Conservation (phyloP, 1,140 invertebrate species). For the Papilio dardanus region DNA sequence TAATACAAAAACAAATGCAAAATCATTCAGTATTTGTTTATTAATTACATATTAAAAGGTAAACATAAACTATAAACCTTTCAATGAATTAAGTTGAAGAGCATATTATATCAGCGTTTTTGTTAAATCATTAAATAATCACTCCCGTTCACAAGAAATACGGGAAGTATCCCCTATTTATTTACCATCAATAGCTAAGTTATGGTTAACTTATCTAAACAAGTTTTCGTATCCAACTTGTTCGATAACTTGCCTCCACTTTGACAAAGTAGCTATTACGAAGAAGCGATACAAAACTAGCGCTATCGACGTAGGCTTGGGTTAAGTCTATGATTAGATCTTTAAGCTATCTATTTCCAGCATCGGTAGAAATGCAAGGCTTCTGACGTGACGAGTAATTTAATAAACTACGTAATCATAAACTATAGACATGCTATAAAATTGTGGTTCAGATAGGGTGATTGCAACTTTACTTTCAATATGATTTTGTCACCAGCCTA, state of each 20-base stretch:
- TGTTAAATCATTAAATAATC: neutral
- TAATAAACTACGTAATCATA: conserved; percentile 28
- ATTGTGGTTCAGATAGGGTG: neutral
- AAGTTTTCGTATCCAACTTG: conserved; percentile 21
- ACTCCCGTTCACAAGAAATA: neutral
- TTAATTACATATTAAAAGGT: neutral
- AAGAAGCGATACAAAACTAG: conserved; percentile 25
- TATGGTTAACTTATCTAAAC: conserved; percentile 23
- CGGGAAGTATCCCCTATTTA: neutral
- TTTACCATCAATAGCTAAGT: neutral
- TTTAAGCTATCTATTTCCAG: conserved; percentile 33
- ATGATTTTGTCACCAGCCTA: neutral
- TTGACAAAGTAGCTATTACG: conserved; percentile 30
- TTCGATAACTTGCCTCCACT: conserved; percentile 20
- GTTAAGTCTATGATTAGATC: conserved; percentile 29
- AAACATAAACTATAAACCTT: neutral
- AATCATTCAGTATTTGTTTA: no score
- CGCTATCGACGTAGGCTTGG: neutral
- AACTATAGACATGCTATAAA: neutral
- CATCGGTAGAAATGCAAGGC: conserved; percentile 21
- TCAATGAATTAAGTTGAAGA: neutral
- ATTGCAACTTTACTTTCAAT: neutral
- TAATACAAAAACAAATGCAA: neutral
- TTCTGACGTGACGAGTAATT: conserved; percentile 33
- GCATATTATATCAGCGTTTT: neutral